Percentiles rank a stretch among this genome's conserved stretches.
These are phyloP conservation scores for Drosophila diplacantha DNA, from an alignment of 2,888 invertebrate genomes.

Conservation along the genomic window DNA sequence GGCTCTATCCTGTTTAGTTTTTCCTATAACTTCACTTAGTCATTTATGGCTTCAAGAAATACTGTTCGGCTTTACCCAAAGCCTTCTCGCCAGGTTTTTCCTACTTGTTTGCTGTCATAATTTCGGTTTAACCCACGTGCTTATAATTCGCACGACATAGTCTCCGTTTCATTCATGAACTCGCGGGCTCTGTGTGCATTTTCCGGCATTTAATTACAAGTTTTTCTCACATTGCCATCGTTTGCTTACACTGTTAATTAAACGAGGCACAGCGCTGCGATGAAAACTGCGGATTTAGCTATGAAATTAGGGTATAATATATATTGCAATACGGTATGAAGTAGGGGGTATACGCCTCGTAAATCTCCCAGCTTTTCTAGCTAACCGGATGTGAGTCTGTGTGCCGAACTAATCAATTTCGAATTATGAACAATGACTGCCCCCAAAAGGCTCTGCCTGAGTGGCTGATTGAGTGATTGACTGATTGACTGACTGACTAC, in stretches of 20 bases:
- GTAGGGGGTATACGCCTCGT: constrained; percentile 12
- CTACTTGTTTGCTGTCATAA: constrained; percentile 7
- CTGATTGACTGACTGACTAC: constrained; percentile 3
- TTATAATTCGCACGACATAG: constrained; percentile 14
- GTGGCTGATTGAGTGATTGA: constrained; percentile 24
- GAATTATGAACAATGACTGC: constrained; percentile 62
- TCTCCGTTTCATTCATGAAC: constrained; percentile 32
- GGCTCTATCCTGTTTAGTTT: neutral
- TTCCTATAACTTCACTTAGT: neutral
- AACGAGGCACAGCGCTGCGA: constrained; percentile 32
- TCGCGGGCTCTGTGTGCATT: constrained; percentile 18
- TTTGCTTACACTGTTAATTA: constrained; percentile 50
- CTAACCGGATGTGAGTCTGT: constrained; percentile 56
- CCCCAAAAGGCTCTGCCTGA: constrained; percentile 42
- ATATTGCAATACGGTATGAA: neutral
- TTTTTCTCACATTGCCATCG: constrained; percentile 47
- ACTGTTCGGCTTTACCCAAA: constrained; percentile 16
- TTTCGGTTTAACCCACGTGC: constrained; percentile 17
- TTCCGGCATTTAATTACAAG: constrained; percentile 60
- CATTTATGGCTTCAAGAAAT: neutral
- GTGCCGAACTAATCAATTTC: constrained; percentile 55
- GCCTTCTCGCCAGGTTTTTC: constrained; percentile 1
- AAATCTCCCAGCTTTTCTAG: constrained; percentile 30
- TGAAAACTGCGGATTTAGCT: constrained; percentile 13
- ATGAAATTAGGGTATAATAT: neutral